Percentiles rank a stretch among this genome's conserved stretches.
Conservation (phyloP, 2,888 invertebrate genomes). For the Phasia obesa region DNA sequence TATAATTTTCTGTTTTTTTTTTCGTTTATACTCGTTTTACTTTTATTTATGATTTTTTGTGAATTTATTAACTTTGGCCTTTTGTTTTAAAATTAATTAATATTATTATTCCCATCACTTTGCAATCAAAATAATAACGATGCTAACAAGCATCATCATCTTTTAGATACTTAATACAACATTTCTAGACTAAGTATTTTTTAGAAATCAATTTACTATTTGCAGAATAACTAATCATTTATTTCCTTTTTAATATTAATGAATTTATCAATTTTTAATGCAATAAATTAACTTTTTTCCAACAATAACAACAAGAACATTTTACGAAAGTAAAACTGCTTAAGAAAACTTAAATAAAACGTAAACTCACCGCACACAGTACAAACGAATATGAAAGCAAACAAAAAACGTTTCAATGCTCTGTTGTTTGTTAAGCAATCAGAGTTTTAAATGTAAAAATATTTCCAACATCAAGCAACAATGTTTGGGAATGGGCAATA, state of each 20-base stretch:
- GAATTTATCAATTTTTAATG: slow-evolving; percentile 60
- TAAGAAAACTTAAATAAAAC: slow-evolving; percentile 18
- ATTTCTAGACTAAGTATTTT: slow-evolving; percentile 67
- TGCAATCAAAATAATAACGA: neutral
- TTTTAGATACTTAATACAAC: slow-evolving; percentile 42
- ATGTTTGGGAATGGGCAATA: slow-evolving; percentile 87
- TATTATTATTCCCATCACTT: neutral
- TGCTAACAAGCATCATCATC: neutral
- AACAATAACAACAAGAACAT: slow-evolving; percentile 68
- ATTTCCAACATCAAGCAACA: slow-evolving; percentile 73
- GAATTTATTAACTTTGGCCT: too few relatives aligned
- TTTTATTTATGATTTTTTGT: neutral
- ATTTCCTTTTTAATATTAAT: slow-evolving; percentile 60
- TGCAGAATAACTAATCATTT: slow-evolving; percentile 63
- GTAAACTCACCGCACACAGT: slow-evolving; percentile 58
- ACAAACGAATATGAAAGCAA: slow-evolving; percentile 44
- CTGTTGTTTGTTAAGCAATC: slow-evolving; percentile 56
- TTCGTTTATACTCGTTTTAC: neutral
- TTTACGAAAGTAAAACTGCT: slow-evolving; percentile 49
- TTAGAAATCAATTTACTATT: slow-evolving; percentile 52
- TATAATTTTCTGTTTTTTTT: neutral
- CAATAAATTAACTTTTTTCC: slow-evolving; percentile 66
- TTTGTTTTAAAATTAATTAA: too few relatives aligned
- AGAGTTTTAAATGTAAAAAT: slow-evolving; percentile 43
- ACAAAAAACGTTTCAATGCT: slow-evolving; percentile 49